Conservation (phyloP, 1,140 invertebrate genomes). For the Euwallacea fornicatus region DNA sequence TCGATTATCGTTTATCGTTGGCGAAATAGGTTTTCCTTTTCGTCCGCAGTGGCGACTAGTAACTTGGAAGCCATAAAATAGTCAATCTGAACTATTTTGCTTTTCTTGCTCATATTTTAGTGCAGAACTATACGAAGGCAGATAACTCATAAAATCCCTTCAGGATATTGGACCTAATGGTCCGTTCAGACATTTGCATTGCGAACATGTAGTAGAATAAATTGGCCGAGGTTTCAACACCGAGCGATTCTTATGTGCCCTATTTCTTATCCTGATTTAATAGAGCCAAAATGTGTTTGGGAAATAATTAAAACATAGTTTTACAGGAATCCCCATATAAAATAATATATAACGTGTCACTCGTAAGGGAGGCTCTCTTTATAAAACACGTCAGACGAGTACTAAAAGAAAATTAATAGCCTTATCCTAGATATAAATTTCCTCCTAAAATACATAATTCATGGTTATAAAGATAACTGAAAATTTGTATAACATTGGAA, state of each 20-base stretch:
- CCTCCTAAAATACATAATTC: slow-evolving; percentile 32
- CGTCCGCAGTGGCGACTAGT: no score
- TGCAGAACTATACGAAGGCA: background rate
- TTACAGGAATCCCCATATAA: no score
- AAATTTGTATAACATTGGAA: slow-evolving; percentile 37
- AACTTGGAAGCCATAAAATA: background rate
- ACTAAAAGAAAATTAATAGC: slow-evolving; percentile 24
- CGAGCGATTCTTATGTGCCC: background rate
- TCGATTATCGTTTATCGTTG: no score
- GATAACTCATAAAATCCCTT: background rate
- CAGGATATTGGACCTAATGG: background rate
- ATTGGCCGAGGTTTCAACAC: background rate
- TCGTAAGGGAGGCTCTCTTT: background rate
- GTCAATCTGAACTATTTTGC: background rate
- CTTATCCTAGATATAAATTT: slow-evolving; percentile 24
- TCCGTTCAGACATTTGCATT: slow-evolving; percentile 2
- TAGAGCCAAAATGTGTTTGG: no score
- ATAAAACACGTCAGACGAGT: slow-evolving; percentile 1
- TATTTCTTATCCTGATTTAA: no score
- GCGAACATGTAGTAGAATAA: background rate
- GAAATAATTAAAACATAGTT: no score
- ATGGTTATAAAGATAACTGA: slow-evolving; percentile 38
- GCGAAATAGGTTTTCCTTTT: no score
- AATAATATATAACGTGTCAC: slow-evolving; percentile 9
- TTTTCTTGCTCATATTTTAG: slow-evolving; percentile 1